Percentiles rank a stretch among this genome's conserved stretches.
phyloP scores from a whole-genome alignment of 2,797 vertebrate species.

The Siniperca undulata region DNA sequence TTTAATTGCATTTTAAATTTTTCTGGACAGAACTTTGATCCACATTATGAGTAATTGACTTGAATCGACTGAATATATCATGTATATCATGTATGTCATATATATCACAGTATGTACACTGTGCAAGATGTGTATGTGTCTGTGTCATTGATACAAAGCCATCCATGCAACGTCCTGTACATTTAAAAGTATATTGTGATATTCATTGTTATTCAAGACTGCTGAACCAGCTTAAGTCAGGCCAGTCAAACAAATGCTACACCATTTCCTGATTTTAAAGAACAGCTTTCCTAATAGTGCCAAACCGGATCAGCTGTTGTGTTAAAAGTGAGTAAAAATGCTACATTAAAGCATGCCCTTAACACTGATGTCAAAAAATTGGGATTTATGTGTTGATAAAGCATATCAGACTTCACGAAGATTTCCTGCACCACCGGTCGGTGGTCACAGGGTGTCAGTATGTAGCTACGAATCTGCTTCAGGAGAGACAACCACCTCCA shows the following conservation, averaged over 20 bases:
- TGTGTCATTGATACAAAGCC: not conserved
- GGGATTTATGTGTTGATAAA: not conserved
- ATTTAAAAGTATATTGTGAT: not conserved
- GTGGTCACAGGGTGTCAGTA: constrained; percentile 75
- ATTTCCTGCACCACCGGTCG: constrained; percentile 21
- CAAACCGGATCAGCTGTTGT: not conserved
- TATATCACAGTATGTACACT: too few relatives aligned
- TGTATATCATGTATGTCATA: not conserved
- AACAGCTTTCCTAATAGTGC: not conserved
- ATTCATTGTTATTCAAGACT: not conserved
- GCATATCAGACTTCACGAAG: not conserved
- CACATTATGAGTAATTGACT: not conserved
- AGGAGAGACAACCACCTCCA: not conserved
- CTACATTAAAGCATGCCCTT: not conserved
- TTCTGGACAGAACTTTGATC: not conserved
- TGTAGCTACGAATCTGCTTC: constrained; percentile 37
- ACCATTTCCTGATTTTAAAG: not conserved
- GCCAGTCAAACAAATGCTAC: not conserved
- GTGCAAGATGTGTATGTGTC: not conserved
- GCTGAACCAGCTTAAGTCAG: not conserved
- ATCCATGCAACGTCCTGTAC: not conserved
- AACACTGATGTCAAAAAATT: not conserved
- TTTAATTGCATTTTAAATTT: not conserved
- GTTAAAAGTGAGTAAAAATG: not conserved
- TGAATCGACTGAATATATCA: not conserved